Evolutionary conservation across 2,888 invertebrate species (phyloP).

Genomic region (Nephrocerus scutellatus): DNA sequence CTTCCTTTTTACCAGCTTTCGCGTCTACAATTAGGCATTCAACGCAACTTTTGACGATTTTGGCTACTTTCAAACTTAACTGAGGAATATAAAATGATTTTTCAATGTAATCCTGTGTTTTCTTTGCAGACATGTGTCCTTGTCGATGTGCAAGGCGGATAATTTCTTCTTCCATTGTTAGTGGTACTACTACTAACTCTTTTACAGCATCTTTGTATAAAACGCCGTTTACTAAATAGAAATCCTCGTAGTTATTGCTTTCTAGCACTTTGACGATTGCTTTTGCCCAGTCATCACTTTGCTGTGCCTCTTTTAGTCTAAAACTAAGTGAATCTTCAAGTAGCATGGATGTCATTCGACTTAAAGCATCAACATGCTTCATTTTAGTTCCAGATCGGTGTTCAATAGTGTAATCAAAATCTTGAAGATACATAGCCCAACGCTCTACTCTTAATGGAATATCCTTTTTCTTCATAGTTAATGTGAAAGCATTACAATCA

Average conservation of each 20-base stretch:
- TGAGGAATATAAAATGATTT: conserved; percentile 28
- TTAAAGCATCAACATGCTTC: conserved; percentile 9
- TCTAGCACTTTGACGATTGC: conserved; percentile 6
- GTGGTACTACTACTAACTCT: conserved; percentile 31
- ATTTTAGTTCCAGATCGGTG: conserved; percentile 9
- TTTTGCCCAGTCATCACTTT: conserved; percentile 1
- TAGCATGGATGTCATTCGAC: not conserved
- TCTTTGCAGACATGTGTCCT: conserved; percentile 35
- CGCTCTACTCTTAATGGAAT: conserved; percentile 4
- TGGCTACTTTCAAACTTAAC: conserved; percentile 6
- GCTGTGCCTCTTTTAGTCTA: not conserved
- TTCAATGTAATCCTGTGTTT: conserved; percentile 26
- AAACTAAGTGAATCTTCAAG: conserved; percentile 7
- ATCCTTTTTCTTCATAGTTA: conserved; percentile 31
- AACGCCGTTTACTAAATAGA: conserved; percentile 6
- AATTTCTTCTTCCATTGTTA: conserved; percentile 30
- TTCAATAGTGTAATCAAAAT: conserved; percentile 7
- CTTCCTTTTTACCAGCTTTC: conserved; percentile 35
- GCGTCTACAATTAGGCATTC: conserved; percentile 19
- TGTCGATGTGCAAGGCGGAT: conserved; percentile 33
- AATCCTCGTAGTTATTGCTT: conserved; percentile 6
- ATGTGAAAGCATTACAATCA: conserved; percentile 31
- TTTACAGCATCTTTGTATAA: conserved; percentile 9
- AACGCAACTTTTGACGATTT: conserved; percentile 14
- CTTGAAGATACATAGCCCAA: conserved; percentile 9